A percentile compares a stretch with the other conserved stretches of the same genome.
phyloP scores from a whole-genome alignment of 1,140 invertebrate genomes.

The Bilobella aurantiaca region DNA sequence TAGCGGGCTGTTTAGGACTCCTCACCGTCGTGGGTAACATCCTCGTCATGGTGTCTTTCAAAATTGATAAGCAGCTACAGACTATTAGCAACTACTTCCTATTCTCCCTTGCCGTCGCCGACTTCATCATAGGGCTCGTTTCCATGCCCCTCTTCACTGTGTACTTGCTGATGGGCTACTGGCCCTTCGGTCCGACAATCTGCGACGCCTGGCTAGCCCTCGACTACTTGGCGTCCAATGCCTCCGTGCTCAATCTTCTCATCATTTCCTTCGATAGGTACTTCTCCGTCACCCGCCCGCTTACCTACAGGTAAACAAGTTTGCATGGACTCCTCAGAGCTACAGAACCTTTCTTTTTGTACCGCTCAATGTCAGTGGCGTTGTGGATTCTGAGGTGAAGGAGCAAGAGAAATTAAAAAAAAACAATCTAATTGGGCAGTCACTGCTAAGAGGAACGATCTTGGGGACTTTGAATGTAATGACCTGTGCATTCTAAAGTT shows the following conservation, averaged over 20 bases:
- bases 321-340: too few species aligned
- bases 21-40: conserved; percentile 85
- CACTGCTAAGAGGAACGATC: too few species aligned
- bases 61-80: conserved; percentile 94
- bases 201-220: conserved; percentile 93
- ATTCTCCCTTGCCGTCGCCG: conserved; percentile 73
- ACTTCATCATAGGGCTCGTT: conserved; percentile 82
- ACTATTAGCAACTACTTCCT: conserved; percentile 98
- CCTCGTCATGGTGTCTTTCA: conserved; percentile 85
- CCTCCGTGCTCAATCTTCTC: conserved; percentile 83
- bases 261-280: conserved; percentile 94
- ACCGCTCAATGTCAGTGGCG: too few species aligned
- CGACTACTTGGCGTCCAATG: conserved; percentile 88
- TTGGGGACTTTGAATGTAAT: too few species aligned
- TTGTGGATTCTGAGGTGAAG: too few species aligned
- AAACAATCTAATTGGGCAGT: too few species aligned
- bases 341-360: too few species aligned
- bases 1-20: conserved; percentile 64
- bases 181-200: conserved; percentile 79
- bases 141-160: conserved; percentile 85
- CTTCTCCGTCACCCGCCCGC: conserved; percentile 84
- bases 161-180: conserved; percentile 75
- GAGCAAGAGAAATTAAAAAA: too few species aligned
- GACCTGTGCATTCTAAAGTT: too few species aligned
- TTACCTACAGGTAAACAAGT: conserved; percentile 80